These are phyloP conservation scores for Lipophrys pholis DNA, from an alignment of 2,113 vertebrate species.

Conservation along the genomic window DNA sequence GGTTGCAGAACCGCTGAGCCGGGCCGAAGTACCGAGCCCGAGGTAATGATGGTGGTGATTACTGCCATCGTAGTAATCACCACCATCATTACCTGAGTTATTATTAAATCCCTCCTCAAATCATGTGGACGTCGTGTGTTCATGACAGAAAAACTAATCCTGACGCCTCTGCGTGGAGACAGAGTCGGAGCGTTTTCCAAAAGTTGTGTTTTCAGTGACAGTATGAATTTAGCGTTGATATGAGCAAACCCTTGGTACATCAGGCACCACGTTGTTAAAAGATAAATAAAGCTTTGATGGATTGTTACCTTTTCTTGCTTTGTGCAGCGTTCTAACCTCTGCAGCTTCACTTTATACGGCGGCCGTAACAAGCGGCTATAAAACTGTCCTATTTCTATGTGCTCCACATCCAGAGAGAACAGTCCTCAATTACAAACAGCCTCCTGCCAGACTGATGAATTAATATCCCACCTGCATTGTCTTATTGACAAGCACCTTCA, in stretches of 20 bases:
- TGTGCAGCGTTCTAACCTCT: too few relatives aligned
- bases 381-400: background rate
- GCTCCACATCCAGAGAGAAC: conserved; percentile 32
- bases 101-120: conserved; percentile 41
- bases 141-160: too few relatives aligned
- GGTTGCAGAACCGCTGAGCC: conserved; percentile 5
- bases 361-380: too few relatives aligned
- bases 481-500: conserved; percentile 64
- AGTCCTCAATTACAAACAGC: conserved; percentile 45
- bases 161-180: too few relatives aligned
- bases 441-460: conserved; percentile 61
- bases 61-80: conserved; percentile 47
- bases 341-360: too few relatives aligned
- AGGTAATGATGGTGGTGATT: conserved; percentile 56
- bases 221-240: too few relatives aligned
- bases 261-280: too few relatives aligned
- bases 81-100: conserved; percentile 47
- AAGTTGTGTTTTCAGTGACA: too few relatives aligned
- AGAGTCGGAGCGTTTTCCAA: too few relatives aligned
- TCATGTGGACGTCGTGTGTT: conserved; percentile 4
- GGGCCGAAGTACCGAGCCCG: background rate
- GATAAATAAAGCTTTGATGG: too few relatives aligned
- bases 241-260: too few relatives aligned
- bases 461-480: conserved; percentile 59
- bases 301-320: too few relatives aligned